These are phyloP conservation scores for Tyrophagus putrescentiae DNA, from an alignment of 1,140 invertebrate species.

Conservation along the genomic window DNA sequence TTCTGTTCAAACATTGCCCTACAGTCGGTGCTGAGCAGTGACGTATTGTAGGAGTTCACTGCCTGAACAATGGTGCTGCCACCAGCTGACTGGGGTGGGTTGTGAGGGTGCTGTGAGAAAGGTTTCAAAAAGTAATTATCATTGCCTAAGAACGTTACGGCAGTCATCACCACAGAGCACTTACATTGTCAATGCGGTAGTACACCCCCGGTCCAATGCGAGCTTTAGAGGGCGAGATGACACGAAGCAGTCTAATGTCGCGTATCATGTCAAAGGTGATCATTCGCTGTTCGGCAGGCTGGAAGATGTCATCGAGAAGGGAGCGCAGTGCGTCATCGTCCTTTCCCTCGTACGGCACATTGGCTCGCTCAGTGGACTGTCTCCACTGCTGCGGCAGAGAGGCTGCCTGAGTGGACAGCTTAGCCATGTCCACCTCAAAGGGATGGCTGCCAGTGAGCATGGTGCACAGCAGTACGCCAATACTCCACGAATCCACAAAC, in stretches of 20 bases:
- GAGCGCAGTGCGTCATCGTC: no score
- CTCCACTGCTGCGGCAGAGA: neutral
- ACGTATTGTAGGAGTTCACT: no score
- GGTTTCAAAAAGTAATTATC: neutral
- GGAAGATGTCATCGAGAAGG: slow-evolving; percentile 10
- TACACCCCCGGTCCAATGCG: neutral
- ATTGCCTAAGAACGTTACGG: neutral
- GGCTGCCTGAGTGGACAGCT: neutral
- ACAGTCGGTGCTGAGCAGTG: no score
- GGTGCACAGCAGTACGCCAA: neutral
- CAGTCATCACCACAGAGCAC: neutral
- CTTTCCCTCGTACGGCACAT: neutral
- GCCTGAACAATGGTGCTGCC: no score
- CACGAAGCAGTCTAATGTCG: neutral
- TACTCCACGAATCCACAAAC: slow-evolving; percentile 2
- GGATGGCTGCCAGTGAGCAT: neutral
- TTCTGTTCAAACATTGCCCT: no score
- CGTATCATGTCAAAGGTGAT: neutral
- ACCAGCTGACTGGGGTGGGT: no score
- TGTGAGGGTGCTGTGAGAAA: neutral
- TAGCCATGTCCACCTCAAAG: neutral
- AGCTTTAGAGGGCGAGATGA: no score
- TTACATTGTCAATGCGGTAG: neutral
- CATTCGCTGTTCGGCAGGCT: neutral
- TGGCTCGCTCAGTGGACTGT: neutral